Conservation (phyloP, 2,797 vertebrate genomes). For the Rhincodon typus region DNA sequence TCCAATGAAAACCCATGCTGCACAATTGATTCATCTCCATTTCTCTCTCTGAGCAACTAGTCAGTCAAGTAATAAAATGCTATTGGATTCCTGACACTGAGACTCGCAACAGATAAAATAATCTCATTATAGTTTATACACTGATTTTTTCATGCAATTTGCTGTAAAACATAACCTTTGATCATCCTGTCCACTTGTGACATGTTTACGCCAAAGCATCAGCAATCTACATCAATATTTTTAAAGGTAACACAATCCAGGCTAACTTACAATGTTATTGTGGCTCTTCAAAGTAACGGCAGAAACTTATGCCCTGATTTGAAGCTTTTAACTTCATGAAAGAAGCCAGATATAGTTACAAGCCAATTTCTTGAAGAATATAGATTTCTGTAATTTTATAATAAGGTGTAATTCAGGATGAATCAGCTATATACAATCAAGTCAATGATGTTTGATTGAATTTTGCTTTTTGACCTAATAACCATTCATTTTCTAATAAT, state of each 20-base stretch:
- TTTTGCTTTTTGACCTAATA: background rate
- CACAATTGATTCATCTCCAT: background rate
- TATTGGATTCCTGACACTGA: background rate
- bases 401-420: background rate
- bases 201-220: background rate
- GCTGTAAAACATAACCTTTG: background rate
- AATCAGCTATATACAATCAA: background rate
- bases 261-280: background rate
- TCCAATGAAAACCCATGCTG: background rate
- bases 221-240: background rate
- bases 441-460: background rate
- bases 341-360: background rate
- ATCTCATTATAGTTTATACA: background rate
- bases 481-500: background rate
- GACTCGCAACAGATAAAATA: background rate
- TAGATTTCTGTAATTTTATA: background rate
- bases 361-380: background rate
- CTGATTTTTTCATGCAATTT: background rate
- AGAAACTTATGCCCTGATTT: background rate
- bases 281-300: background rate
- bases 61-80: constrained; percentile 19
- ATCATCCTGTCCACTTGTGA: background rate
- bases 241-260: background rate
- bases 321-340: background rate
- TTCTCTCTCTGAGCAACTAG: background rate